Evolutionary conservation across 2,888 invertebrate genomes (phyloP).

Genomic region (Smittia sp.): DNA sequence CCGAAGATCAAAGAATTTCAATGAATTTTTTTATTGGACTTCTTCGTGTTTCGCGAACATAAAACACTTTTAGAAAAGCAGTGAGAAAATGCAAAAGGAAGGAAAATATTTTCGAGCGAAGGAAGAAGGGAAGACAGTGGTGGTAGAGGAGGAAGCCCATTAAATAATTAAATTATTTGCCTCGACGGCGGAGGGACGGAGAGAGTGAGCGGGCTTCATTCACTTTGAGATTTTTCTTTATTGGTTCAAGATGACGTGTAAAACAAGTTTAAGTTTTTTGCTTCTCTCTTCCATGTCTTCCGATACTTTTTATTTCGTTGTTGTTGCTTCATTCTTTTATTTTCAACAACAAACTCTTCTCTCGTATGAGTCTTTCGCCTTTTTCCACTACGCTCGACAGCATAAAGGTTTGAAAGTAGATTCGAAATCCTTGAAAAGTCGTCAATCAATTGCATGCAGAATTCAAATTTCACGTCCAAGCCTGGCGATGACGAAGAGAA

Average conservation of each 20-base stretch:
- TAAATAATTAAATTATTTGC: constrained; percentile 42
- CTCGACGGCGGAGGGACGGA: not conserved
- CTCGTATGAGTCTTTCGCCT: constrained; percentile 20
- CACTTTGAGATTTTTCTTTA: constrained; percentile 41
- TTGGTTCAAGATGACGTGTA: constrained; percentile 40
- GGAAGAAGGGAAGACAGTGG: constrained; percentile 9
- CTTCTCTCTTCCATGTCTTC: not conserved
- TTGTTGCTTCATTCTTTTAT: constrained; percentile 25
- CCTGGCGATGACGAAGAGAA: not conserved
- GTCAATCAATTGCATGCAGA: not conserved
- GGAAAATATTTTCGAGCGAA: not conserved
- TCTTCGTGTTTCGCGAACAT: constrained; percentile 7
- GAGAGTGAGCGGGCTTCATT: constrained; percentile 21
- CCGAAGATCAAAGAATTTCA: not conserved
- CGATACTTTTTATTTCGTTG: constrained; percentile 19
- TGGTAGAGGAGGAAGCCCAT: constrained; percentile 12
- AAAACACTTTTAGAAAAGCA: not conserved
- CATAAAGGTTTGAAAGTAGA: constrained; percentile 10
- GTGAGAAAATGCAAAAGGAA: not conserved
- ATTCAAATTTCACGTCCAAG: not conserved
- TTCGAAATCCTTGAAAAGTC: not conserved
- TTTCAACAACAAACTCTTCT: constrained; percentile 5
- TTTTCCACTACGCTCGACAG: not conserved
- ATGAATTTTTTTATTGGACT: constrained; percentile 9
- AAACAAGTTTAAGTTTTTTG: constrained; percentile 33